Conservation (phyloP, 1,140 invertebrate genomes). For the Cherax quadricarinatus region DNA sequence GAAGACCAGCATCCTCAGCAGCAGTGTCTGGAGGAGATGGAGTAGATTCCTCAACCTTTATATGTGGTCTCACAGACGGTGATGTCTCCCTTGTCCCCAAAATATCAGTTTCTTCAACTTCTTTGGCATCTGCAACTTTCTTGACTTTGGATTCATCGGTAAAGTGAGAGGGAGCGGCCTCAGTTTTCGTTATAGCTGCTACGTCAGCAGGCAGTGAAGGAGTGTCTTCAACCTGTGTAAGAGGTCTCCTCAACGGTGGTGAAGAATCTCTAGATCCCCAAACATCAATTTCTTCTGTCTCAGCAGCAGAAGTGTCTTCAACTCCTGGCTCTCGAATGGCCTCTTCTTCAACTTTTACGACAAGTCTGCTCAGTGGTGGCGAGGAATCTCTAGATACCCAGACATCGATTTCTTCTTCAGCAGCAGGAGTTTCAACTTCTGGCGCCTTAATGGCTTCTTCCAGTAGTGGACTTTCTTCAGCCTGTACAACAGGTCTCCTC, state of each 20-base stretch:
- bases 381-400: background rate
- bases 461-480: background rate
- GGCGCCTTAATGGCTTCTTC: background rate
- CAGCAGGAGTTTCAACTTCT: background rate
- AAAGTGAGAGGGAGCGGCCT: background rate
- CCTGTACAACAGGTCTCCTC: background rate
- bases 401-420: background rate
- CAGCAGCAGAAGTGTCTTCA: background rate
- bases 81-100: background rate
- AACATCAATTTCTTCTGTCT: background rate
- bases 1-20: background rate
- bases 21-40: background rate
- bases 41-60: background rate
- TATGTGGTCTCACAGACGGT: background rate
- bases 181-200: background rate
- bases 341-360: background rate
- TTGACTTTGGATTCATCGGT: background rate
- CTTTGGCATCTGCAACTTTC: background rate
- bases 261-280: background rate
- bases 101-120: background rate
- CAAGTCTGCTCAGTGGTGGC: background rate
- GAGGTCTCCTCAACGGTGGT: slow-evolving; percentile 14
- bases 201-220: background rate
- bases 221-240: background rate
- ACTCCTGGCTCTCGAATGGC: background rate